These are phyloP conservation scores for Rhincodon typus DNA, from an alignment of 2,797 vertebrate genomes.

Conservation along the genomic window DNA sequence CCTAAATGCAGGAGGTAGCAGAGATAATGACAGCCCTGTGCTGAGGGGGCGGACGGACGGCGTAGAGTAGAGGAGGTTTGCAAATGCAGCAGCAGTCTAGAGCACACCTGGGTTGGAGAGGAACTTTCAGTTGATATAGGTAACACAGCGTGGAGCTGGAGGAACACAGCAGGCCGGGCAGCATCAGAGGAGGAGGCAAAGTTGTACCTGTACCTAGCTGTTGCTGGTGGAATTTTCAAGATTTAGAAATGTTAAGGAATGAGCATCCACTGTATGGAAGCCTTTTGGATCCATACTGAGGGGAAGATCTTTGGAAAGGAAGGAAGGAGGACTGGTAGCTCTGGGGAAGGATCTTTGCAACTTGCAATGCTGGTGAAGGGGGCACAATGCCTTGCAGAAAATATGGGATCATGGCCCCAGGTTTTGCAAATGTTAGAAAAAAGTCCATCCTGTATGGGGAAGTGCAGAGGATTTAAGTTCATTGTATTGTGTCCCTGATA, in stretches of 20 bases:
- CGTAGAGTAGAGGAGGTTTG: neutral
- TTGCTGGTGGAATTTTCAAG: neutral
- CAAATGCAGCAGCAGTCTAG: neutral
- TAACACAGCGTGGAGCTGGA: too few relatives aligned
- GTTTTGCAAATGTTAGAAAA: too few relatives aligned
- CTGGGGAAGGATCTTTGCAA: neutral
- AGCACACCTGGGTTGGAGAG: neutral
- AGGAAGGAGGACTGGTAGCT: neutral
- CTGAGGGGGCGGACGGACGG: neutral
- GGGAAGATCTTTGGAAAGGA: neutral
- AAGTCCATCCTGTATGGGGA: too few relatives aligned
- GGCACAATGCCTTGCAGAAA: too few relatives aligned
- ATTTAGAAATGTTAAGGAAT: neutral
- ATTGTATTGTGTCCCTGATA: too few relatives aligned
- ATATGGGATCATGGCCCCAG: too few relatives aligned
- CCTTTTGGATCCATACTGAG: neutral
- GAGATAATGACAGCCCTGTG: neutral
- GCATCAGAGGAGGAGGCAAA: too few relatives aligned
- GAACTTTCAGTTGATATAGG: too few relatives aligned
- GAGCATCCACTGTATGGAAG: neutral
- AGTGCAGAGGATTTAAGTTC: too few relatives aligned
- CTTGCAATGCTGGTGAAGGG: neutral
- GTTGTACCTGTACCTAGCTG: too few relatives aligned
- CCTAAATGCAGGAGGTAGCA: neutral
- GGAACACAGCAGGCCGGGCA: too few relatives aligned